These are phyloP conservation scores for Holothuria scabra DNA, from an alignment of 53 echinoderm and acorn worm genomes.

Conservation along the genomic window DNA sequence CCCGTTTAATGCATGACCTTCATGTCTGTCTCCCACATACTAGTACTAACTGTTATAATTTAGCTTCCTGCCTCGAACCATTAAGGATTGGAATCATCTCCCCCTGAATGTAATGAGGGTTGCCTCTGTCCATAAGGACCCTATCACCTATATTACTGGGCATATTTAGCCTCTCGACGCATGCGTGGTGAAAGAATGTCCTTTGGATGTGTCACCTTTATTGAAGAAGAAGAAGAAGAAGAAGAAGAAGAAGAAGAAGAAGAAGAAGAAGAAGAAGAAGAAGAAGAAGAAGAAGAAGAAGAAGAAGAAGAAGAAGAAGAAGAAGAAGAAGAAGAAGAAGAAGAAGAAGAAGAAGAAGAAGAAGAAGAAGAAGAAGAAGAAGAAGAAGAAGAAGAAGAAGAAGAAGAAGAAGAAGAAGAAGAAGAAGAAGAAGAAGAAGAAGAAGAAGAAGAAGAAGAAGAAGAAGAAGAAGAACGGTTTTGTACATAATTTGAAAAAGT, in stretches of 20 bases:
- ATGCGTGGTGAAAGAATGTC: no score
- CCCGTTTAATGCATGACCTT: no score
- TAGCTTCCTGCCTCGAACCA: no score
- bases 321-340: background rate
- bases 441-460: conserved; percentile 23
- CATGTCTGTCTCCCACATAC: no score
- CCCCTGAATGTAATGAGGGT: no score
- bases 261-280: conserved; percentile 35
- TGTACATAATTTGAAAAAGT: background rate
- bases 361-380: conserved; percentile 21
- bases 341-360: background rate
- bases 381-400: conserved; percentile 15
- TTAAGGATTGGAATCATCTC: no score
- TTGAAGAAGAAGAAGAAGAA: conserved; percentile 12
- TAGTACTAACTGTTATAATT: no score
- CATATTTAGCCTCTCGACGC: no score
- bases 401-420: background rate
- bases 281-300: background rate
- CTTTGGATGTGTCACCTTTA: no score
- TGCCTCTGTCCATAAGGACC: no score
- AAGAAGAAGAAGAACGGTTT: conserved; percentile 15
- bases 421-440: conserved; percentile 41
- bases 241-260: conserved; percentile 12
- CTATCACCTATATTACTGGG: no score
- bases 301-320: background rate